phyloP scores from a whole-genome alignment of 2,113 vertebrate genomes.

The Mola mola region DNA sequence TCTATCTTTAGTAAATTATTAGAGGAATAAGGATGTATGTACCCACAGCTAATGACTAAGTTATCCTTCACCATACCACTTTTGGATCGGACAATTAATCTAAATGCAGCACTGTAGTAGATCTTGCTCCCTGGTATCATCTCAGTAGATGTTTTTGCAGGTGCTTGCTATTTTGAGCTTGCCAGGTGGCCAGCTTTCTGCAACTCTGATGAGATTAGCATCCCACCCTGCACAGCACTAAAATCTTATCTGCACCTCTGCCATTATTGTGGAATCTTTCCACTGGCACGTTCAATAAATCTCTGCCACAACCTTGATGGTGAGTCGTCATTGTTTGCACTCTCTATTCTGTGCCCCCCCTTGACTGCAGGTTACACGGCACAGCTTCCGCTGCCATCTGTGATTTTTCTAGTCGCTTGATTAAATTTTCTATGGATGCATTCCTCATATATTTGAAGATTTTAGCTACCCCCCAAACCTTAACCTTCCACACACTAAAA shows the following conservation, averaged over 20 bases:
- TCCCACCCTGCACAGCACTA: background rate
- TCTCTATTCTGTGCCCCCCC: slow-evolving; percentile 3
- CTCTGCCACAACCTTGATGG: slow-evolving; percentile 6
- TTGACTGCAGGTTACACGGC: slow-evolving; percentile 11
- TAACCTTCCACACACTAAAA: too few species aligned
- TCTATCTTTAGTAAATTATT: too few species aligned
- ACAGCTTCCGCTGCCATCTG: slow-evolving; percentile 19
- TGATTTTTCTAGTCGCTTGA: slow-evolving; percentile 23
- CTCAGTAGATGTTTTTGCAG: background rate
- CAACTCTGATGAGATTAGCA: background rate
- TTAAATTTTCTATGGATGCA: too few species aligned
- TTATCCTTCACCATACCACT: too few species aligned
- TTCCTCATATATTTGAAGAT: slow-evolving; percentile 2
- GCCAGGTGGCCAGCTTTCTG: background rate
- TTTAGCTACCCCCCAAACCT: too few species aligned
- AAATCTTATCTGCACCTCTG: slow-evolving; percentile 3
- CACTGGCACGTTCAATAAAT: slow-evolving; percentile 6
- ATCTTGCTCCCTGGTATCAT: background rate
- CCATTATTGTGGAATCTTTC: slow-evolving; percentile 10
- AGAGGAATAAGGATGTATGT: too few species aligned
- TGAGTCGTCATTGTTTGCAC: slow-evolving; percentile 9
- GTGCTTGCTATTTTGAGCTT: slow-evolving; percentile 8
- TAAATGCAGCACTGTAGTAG: background rate
- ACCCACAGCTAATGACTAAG: too few species aligned
- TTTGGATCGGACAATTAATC: background rate